Evolutionary conservation across 35 echinoderm and acorn worm species (phyloP), one percentile per base, ranked within the genome.

Genomic region (Anneissia japonica): DNA sequence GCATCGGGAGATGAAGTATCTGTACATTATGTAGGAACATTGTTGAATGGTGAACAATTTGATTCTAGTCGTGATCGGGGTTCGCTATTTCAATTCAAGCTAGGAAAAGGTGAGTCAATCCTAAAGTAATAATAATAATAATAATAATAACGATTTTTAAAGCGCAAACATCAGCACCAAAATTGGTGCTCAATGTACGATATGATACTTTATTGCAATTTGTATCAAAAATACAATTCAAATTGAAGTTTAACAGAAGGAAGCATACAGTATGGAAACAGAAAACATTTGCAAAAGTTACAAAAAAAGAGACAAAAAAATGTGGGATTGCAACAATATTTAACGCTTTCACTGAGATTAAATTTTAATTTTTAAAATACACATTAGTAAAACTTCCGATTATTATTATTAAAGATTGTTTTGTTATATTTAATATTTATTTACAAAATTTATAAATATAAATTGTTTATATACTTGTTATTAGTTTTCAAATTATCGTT

Each of bases 21-120:
- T 77, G 95, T 97, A 14, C 95, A 97, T 75, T 97, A 97, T 72
- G 88, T 93, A 0, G 95, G 95, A 14, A 97, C 91, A 26, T 35
- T 97, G 0, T 36, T 88, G 26, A 83, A 77, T 72, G 95, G 95
- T 23, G 37, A 78, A 36, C 73, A 88, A 83, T 97, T 97, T 89
- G 95, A 97, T 80, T 97, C 95, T 11, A 97, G 95, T 73, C 73
- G 95, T 29, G 78, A 87, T 21, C 90, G 95, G 40, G 89, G 89
- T 29, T 85, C 93, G 73, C 84, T 89, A 39, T 97, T 97, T 73
- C 88, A 88, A 23, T 97, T 97, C 83, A 91, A 83, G 26, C 39
- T 97, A 0, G 95, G 95, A 55, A 46, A 97, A 93, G 91, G 95
- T 97, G 91, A 77, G 55, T 35, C 0, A 33, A 19, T 1, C 3